Conservation (phyloP, 2,888 invertebrate genomes). For the Hylaea fasciaria region DNA sequence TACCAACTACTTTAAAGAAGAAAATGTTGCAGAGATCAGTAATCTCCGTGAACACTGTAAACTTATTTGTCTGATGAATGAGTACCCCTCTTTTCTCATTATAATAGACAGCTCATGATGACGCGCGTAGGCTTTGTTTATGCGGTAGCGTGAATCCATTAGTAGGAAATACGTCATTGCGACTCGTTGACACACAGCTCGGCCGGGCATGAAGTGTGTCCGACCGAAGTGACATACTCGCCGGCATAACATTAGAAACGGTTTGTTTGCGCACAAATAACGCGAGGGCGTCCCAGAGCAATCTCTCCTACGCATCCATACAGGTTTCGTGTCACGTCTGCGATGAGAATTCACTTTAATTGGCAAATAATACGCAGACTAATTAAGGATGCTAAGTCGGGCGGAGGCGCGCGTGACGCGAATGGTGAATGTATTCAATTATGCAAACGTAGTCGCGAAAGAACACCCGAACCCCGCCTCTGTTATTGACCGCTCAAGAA, state of each 20-base stretch:
- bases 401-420: constrained; percentile 80
- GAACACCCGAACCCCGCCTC: constrained; percentile 61
- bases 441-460: constrained; percentile 80
- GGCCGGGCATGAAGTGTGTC: constrained; percentile 45
- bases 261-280: constrained; percentile 66
- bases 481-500: constrained; percentile 57
- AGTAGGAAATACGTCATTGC: constrained; percentile 52
- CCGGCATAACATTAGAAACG: constrained; percentile 44
- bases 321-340: constrained; percentile 81
- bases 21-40: background rate
- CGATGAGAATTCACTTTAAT: constrained; percentile 85
- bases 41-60: constrained; percentile 17
- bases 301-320: constrained; percentile 69
- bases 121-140: constrained; percentile 46
- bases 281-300: constrained; percentile 56
- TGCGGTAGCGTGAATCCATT: constrained; percentile 51
- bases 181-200: constrained; percentile 45
- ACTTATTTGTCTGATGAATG: constrained; percentile 27
- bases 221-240: constrained; percentile 38
- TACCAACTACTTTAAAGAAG: constrained; percentile 1
- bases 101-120: constrained; percentile 48
- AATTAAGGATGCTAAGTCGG: constrained; percentile 85
- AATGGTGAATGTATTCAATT: constrained; percentile 82
- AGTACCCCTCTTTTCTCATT: constrained; percentile 36
- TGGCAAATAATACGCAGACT: constrained; percentile 85